A percentile compares a stretch with the other conserved stretches of the same genome.
These are phyloP conservation scores for Drosophila mimetica DNA, from an alignment of 2,888 invertebrate species.

Conservation along the genomic window DNA sequence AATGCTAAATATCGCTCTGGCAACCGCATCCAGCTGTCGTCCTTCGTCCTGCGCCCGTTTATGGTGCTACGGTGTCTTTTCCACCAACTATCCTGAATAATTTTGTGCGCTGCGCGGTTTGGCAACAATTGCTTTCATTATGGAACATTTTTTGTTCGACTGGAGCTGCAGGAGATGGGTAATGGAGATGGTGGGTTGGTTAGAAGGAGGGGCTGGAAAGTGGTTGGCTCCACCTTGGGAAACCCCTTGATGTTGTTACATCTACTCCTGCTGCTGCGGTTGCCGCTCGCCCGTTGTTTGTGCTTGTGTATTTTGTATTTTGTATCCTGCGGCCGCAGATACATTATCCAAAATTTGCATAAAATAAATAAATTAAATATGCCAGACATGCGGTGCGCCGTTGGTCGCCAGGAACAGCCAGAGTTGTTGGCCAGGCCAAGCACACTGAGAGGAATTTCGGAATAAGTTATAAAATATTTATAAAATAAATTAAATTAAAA, in stretches of 20 bases:
- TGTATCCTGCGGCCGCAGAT: conserved; percentile 80
- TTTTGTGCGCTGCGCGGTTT: conserved; percentile 76
- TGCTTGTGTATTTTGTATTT: conserved; percentile 56
- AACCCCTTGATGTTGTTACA: conserved; percentile 67
- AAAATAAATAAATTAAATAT: conserved; percentile 83
- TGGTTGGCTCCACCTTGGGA: conserved; percentile 62
- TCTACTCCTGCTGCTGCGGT: conserved; percentile 39
- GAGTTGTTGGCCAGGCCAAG: conserved; percentile 29
- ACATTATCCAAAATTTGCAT: conserved; percentile 83
- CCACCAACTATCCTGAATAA: conserved; percentile 67
- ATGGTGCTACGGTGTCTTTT: conserved; percentile 28
- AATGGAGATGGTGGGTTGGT: not conserved
- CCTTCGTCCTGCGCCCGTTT: conserved; percentile 3
- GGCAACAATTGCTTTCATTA: conserved; percentile 81
- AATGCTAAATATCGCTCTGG: conserved; percentile 76
- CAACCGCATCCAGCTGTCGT: conserved; percentile 68
- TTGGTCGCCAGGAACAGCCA: conserved; percentile 60
- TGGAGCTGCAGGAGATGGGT: conserved; percentile 32
- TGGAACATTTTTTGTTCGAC: conserved; percentile 60
- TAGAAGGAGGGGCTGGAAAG: conserved; percentile 7
- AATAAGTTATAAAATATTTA: no score
- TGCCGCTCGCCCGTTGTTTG: conserved; percentile 27
- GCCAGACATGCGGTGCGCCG: conserved; percentile 81
- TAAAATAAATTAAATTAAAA: not conserved
- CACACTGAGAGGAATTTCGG: conserved; percentile 7